These are phyloP conservation scores for Agonum fuliginosum DNA, from an alignment of 2,888 invertebrate species.

Conservation along the genomic window DNA sequence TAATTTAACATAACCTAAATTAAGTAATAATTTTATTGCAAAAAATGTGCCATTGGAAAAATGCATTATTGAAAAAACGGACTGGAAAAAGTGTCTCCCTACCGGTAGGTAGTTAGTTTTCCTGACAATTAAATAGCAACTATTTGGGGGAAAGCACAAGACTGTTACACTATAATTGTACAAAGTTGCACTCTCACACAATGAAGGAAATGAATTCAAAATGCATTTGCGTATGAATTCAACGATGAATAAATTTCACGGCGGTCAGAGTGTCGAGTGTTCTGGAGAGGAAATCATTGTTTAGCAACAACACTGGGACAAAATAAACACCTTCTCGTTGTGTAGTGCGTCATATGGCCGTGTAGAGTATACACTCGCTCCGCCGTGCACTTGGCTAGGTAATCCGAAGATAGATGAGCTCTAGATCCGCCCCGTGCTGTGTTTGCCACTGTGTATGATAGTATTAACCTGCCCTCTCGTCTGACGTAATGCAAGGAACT, in stretches of 20 bases:
- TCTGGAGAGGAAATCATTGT: slow-evolving; percentile 37
- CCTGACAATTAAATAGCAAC: too few species aligned
- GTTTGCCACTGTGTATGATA: slow-evolving; percentile 50
- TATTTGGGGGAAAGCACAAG: too few species aligned
- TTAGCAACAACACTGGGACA: slow-evolving; percentile 21
- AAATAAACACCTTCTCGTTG: slow-evolving; percentile 38
- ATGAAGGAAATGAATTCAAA: slow-evolving; percentile 25
- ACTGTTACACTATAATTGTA: not conserved
- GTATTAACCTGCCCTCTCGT: slow-evolving; percentile 47
- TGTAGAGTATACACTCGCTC: not conserved
- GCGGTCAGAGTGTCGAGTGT: not conserved
- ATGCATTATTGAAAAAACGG: too few species aligned
- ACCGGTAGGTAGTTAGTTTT: too few species aligned
- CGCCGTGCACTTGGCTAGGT: slow-evolving; percentile 43
- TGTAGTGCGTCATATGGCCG: slow-evolving; percentile 17
- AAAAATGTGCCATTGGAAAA: too few species aligned
- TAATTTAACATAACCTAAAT: too few species aligned
- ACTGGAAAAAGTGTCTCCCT: too few species aligned
- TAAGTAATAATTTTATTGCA: too few species aligned
- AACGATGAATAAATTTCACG: slow-evolving; percentile 37
- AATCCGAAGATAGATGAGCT: slow-evolving; percentile 56
- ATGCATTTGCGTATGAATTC: slow-evolving; percentile 37
- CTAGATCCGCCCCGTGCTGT: slow-evolving; percentile 41
- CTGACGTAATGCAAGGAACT: slow-evolving; percentile 42
- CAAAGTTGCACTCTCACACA: not conserved